These are phyloP conservation scores for Lagodon rhomboides DNA, from an alignment of 2,797 vertebrate genomes.

Conservation along the genomic window DNA sequence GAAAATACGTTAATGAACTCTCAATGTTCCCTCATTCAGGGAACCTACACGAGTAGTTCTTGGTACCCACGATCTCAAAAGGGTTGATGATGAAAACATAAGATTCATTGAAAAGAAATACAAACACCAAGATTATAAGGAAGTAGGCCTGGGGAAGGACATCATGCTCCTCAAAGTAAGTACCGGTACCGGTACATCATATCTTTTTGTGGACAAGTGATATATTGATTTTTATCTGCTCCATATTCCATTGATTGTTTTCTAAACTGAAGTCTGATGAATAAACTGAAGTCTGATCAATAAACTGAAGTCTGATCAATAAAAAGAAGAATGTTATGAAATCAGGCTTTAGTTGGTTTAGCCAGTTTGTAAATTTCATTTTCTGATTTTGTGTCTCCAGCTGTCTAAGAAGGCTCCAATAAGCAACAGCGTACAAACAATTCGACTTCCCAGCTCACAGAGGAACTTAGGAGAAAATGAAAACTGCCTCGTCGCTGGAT, in stretches of 20 bases:
- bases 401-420: constrained; percentile 2
- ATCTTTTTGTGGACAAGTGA: too few species aligned
- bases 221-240: too few species aligned
- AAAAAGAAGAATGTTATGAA: too few species aligned
- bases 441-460: not conserved
- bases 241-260: too few species aligned
- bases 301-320: too few species aligned
- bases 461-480: not conserved
- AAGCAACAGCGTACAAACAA: rapidly evolving
- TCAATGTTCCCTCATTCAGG: constrained; percentile 1
- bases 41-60: constrained; percentile 32
- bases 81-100: not conserved
- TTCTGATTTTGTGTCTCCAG: constrained; percentile 37
- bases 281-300: too few species aligned
- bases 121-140: constrained; percentile 3
- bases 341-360: too few species aligned
- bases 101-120: constrained; percentile 25
- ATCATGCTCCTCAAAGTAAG: constrained; percentile 69
- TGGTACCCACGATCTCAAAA: constrained; percentile 38
- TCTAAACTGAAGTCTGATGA: not conserved
- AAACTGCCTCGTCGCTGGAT: constrained; percentile 56
- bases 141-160: not conserved
- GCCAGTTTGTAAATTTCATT: not conserved
- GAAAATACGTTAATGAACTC: not conserved
- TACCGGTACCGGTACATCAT: too few species aligned